Base-by-base conservation (phyloP, 2,113 vertebrate species). In the Rhodinocichla rosea region DNA sequence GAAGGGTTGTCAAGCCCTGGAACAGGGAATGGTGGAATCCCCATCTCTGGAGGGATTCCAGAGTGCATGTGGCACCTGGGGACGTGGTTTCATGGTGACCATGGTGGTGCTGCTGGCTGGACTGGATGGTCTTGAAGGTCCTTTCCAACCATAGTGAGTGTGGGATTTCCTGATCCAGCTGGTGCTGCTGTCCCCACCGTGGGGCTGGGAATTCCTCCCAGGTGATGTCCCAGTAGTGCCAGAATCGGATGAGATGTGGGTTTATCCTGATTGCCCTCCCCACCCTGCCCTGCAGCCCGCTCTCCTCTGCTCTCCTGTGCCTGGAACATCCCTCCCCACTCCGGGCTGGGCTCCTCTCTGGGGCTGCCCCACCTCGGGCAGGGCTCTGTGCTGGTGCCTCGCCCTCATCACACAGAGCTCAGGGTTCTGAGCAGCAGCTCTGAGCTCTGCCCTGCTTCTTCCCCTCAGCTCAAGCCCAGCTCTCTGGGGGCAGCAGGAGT, bases 161-260 rank as follows among this genome's bases (percentile, higher is more conserved):
- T 39, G 69, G 4, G 23, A 12, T 11, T 13, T 28, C 35, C 49
- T 80, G 65, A 12, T 14, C 47, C 59, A 11, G 47, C 50, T 40
- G 78, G 13, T 22, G 57, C 30, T 15, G 5, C 6, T n/a, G 44
- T 22, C 37, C 10, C 45, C 13, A 4, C 56, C 4, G 0, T 6
- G 42, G 40, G 76, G 62, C 20, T 70, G 57, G 67, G 15, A 35
- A 12, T 12, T 57, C 35, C 57, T 68, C 19, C 32, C 1, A 1
- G 8, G 53, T 2, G 4, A 0, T 3, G 5, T 10, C 21, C 53
- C 33, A 22, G 0, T 2, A 10, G 13, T 26, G 68, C 5, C 32
- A 22, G 52, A 28, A 2, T 0, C 4, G 39, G 18, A 1, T 8
- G 11, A n/a, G 49, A 1, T 4, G 0, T 0, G 9, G 59, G 0